Evolutionary conservation across 92 coral and sea anemone species (phyloP).

Genomic region (Palythoa grandis): DNA sequence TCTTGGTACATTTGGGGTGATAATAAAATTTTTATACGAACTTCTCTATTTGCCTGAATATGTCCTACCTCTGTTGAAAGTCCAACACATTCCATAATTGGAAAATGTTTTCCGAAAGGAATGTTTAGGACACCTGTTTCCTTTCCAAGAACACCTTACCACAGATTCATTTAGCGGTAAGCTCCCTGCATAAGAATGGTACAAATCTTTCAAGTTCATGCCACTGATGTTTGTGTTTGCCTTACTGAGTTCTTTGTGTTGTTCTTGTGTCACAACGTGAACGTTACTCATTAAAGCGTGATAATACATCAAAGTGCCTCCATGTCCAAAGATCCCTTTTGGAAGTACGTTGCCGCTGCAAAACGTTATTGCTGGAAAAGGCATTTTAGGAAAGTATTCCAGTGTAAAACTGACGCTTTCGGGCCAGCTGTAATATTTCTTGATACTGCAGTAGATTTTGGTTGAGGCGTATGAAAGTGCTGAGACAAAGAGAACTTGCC

Average conservation of each 20-base stretch:
- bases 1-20: no score
- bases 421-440: not conserved
- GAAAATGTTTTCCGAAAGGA: not conserved
- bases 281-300: not conserved
- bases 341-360: slow-evolving; percentile 18
- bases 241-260: not conserved
- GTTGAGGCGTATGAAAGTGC: not conserved
- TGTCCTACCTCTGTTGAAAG: slow-evolving; percentile 16
- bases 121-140: not conserved
- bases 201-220: not conserved
- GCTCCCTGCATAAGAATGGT: not conserved
- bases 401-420: not conserved
- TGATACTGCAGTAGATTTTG: not conserved
- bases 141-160: slow-evolving; percentile 13
- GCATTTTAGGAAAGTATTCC: not conserved
- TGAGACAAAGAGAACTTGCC: not conserved
- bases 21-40: no score
- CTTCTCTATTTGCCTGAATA: no score
- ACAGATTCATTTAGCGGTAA: not conserved
- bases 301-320: slow-evolving; percentile 1
- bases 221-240: not conserved
- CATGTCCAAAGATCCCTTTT: not conserved
- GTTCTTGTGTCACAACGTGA: not conserved
- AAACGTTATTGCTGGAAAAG: slow-evolving; percentile 27
- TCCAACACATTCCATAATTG: slow-evolving; percentile 14